Percentiles rank a stretch among this genome's conserved stretches.
phyloP scores from a whole-genome alignment of 2,888 invertebrate genomes.

The Cephus spinipes region DNA sequence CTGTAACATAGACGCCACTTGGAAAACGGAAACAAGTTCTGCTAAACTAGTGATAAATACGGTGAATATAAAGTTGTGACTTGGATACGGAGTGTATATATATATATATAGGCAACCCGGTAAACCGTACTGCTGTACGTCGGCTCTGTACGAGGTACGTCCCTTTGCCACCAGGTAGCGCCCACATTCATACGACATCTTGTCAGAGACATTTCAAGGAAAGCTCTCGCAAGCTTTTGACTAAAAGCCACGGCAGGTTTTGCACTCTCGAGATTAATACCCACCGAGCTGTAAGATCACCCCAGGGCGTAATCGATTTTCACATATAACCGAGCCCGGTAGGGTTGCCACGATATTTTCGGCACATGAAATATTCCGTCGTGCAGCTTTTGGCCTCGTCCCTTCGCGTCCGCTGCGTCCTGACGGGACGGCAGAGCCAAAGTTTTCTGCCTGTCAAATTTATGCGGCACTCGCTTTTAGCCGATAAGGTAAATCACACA shows the following conservation, averaged over 20 bases:
- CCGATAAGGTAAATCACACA: conserved; percentile 19
- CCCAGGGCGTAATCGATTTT: background rate
- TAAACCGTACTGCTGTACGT: background rate
- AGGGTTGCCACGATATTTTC: background rate
- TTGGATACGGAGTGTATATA: background rate
- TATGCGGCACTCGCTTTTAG: conserved; percentile 36
- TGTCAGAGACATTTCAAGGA: background rate
- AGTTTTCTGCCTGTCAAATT: conserved; percentile 36
- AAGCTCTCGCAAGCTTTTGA: background rate
- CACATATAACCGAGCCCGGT: background rate
- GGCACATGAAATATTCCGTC: conserved; percentile 3
- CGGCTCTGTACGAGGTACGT: background rate
- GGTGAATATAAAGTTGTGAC: background rate
- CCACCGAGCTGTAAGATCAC: background rate
- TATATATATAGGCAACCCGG: too few species aligned
- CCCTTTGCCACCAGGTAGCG: background rate
- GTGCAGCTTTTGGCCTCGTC: conserved; percentile 14
- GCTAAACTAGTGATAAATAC: background rate
- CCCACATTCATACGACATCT: background rate
- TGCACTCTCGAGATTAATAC: background rate
- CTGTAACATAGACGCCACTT: background rate
- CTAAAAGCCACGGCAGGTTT: background rate
- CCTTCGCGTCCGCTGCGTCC: conserved; percentile 19
- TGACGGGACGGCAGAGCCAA: conserved; percentile 31
- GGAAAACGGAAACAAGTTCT: background rate